A percentile compares a stretch with the other conserved stretches of the same genome.
Evolutionary conservation across 2,797 vertebrate genomes (phyloP).

Genomic region (Selene dorsalis): DNA sequence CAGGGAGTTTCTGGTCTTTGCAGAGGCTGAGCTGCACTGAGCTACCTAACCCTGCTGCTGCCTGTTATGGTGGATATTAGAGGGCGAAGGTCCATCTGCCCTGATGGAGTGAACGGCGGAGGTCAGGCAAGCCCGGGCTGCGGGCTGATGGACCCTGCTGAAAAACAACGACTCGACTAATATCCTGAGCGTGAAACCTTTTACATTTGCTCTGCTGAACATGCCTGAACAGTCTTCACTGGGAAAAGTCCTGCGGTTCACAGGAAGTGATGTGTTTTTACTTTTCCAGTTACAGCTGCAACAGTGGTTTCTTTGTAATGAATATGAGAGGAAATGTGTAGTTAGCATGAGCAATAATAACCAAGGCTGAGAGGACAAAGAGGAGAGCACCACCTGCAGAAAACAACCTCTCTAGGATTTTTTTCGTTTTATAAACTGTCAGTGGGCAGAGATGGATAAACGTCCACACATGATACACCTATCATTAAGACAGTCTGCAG

Average conservation of each 20-base stretch:
- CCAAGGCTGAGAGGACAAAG: conserved; percentile 31
- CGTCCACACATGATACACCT: neutral
- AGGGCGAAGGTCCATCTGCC: conserved; percentile 72
- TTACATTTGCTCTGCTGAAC: conserved; percentile 34
- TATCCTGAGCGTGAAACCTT: conserved; percentile 20
- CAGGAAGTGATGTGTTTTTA: conserved; percentile 60
- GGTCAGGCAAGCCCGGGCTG: conserved; percentile 66
- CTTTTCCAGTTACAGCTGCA: conserved; percentile 60
- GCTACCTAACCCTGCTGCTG: conserved; percentile 50
- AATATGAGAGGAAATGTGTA: conserved; percentile 51
- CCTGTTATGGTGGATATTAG: conserved; percentile 71
- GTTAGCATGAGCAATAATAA: conserved; percentile 40
- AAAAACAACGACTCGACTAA: neutral
- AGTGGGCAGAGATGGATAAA: no score
- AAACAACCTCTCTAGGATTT: neutral
- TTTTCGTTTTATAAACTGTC: no score
- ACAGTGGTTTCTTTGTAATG: conserved; percentile 51
- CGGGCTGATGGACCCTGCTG: conserved; percentile 42
- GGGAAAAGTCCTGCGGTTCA: conserved; percentile 46
- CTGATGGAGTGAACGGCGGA: conserved; percentile 49
- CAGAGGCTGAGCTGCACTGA: conserved; percentile 59
- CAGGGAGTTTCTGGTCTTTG: conserved; percentile 72
- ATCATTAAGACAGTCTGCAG: neutral
- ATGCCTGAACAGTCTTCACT: conserved; percentile 21
- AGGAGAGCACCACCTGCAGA: conserved; percentile 46